These are phyloP conservation scores for Pemphigus obesinymphae DNA, from an alignment of 1,140 invertebrate species.

Conservation along the genomic window DNA sequence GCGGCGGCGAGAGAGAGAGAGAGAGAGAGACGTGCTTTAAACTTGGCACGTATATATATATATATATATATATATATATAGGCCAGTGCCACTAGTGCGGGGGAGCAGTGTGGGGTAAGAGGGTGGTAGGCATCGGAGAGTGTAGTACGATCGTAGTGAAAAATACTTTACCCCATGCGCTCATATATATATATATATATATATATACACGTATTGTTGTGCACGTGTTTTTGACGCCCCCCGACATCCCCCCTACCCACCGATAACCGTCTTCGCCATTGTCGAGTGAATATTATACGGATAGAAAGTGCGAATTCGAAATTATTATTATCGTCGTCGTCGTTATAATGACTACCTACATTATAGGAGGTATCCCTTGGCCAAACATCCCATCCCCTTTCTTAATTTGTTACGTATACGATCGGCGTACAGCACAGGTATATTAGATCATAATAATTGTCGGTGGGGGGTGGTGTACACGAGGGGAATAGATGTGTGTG, in stretches of 20 bases:
- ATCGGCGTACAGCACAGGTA: neutral
- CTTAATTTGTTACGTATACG: neutral
- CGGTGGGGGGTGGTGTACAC: neutral
- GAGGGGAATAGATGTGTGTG: neutral
- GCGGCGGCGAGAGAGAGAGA: no score
- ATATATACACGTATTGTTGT: neutral
- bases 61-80: no score
- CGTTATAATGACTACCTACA: no score
- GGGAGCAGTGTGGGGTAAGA: neutral
- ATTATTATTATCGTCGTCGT: neutral
- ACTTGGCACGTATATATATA: constrained; percentile 1
- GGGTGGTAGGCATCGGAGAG: neutral
- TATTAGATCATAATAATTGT: no score
- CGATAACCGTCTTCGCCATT: neutral
- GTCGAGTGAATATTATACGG: neutral
- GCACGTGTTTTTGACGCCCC: neutral
- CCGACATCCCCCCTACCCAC: neutral
- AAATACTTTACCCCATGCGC: neutral
- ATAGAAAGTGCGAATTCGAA: neutral
- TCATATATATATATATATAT: neutral
- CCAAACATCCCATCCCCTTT: neutral
- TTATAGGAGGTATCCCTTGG: neutral
- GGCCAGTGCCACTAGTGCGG: constrained; percentile 3
- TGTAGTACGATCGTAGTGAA: neutral
- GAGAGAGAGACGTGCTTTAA: neutral